A percentile compares a stretch with the other conserved stretches of the same genome.
Conservation (phyloP, 2,113 vertebrate genomes). For the Mesocricetus auratus region DNA sequence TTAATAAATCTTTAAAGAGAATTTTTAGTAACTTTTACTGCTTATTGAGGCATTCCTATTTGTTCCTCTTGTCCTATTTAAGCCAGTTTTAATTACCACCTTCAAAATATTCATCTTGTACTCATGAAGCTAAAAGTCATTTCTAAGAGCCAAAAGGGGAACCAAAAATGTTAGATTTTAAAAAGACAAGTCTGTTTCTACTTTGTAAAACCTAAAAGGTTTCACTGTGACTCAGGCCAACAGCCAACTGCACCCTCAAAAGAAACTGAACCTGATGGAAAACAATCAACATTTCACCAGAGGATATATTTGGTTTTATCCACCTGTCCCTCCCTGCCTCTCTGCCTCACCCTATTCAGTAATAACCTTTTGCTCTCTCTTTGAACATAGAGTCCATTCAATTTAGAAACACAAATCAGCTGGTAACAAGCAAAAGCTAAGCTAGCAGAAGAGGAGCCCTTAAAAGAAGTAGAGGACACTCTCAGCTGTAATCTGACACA, state of each 20-base stretch:
- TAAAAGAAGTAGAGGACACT: not conserved
- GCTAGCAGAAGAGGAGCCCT: not conserved
- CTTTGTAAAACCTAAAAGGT: conserved; percentile 51
- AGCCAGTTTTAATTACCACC: not conserved
- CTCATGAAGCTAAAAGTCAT: conserved; percentile 58
- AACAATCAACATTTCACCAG: not conserved
- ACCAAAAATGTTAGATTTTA: conserved; percentile 51
- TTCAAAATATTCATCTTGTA: not conserved
- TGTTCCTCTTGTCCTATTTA: not conserved
- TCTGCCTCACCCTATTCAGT: not conserved
- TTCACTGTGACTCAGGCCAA: conserved; percentile 67
- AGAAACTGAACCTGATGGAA: not conserved
- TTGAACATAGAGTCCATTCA: not conserved
- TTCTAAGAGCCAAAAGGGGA: conserved; percentile 61
- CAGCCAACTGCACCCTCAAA: not conserved
- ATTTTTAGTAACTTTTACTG: not conserved
- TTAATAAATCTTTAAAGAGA: not conserved
- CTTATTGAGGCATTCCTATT: not conserved
- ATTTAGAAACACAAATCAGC: conserved; percentile 32
- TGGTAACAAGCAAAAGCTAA: not conserved
- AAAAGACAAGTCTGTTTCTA: conserved; percentile 7
- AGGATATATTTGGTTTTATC: not conserved
- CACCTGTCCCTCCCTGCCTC: not conserved
- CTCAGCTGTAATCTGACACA: not conserved
- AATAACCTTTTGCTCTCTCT: not conserved